Evolutionary conservation across 1,140 invertebrate species (phyloP), one percentile per base, ranked within the genome.

Genomic region (Berghia stephanieae): DNA sequence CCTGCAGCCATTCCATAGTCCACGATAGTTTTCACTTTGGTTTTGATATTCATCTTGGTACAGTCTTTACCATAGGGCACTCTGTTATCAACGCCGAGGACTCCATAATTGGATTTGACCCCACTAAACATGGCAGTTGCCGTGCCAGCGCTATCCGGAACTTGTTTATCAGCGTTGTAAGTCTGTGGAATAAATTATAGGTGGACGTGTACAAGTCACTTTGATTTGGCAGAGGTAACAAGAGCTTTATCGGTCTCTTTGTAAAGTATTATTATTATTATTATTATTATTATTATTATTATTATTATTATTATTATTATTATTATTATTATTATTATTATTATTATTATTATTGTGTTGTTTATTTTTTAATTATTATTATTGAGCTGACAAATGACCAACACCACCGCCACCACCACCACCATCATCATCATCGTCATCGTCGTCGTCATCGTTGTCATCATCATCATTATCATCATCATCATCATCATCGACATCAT

Each of bases 81-180:
- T 2, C 91, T 92, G 0, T 92, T 90, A 82, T 95, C 93, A 0
- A 98, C 92, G 0, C 96, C 96, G 0, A 95, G 87, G 0, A 93
- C 94, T n/a, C 93, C 91, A 78, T 93, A 94, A 87, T 97, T 97
- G 0, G 92, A 92, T 87, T 98, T 98, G 0, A 95, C 92, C 0
- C 96, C 96, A 43, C 92, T 91, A 79, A 97, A 93, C 24, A 96
- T 88, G 0, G 96, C 96, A 0, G 96, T 97, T 0, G 94, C 95
- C 0, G 96, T 95, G 34, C 93, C 94, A 0, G 95, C 94, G 0
- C 95, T 97, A 86, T 98, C 96, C 0, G 96, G 93, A 0, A 96
- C 95, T 92, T 96, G 94, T 82, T 93, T 94, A 87, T 98, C 92
- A 1, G 93, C 93, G 75, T 93, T 95, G 86, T 98, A 98, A 0